Evolutionary conservation across 1,140 invertebrate genomes (phyloP).

Genomic region (Mactra quadrangularis): DNA sequence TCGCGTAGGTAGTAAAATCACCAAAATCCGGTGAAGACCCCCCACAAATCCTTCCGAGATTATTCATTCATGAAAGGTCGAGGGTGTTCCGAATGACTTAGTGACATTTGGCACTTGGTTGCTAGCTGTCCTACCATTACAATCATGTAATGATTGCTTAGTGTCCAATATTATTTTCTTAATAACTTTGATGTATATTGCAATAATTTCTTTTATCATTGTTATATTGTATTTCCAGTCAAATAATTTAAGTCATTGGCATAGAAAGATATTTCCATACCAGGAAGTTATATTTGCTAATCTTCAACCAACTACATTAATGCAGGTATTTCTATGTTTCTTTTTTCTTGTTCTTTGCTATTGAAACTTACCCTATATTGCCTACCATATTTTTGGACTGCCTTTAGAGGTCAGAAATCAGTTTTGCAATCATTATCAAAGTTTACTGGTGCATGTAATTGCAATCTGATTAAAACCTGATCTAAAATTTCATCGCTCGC

Average conservation of each 20-base stretch:
- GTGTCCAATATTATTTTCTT: not conserved
- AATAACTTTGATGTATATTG: not conserved
- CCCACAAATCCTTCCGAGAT: no score
- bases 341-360: not conserved
- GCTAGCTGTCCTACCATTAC: no score
- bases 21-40: no score
- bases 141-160: not conserved
- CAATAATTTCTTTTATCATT: not conserved
- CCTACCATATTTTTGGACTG: no score
- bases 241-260: constrained; percentile 21
- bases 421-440: not conserved
- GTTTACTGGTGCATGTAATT: not conserved
- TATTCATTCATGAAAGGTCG: no score
- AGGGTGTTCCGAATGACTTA: no score
- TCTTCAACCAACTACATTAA: constrained; percentile 8
- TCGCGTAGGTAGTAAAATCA: no score
- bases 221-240: not conserved
- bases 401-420: not conserved
- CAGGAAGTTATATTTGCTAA: constrained; percentile 12
- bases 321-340: constrained; percentile 4
- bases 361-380: no score
- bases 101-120: no score
- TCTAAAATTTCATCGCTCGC: not conserved
- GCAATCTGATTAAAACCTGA: not conserved
- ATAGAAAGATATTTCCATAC: not conserved